Base-by-base conservation (phyloP, 1,140 invertebrate genomes). In the Frieseomelitta varia region DNA sequence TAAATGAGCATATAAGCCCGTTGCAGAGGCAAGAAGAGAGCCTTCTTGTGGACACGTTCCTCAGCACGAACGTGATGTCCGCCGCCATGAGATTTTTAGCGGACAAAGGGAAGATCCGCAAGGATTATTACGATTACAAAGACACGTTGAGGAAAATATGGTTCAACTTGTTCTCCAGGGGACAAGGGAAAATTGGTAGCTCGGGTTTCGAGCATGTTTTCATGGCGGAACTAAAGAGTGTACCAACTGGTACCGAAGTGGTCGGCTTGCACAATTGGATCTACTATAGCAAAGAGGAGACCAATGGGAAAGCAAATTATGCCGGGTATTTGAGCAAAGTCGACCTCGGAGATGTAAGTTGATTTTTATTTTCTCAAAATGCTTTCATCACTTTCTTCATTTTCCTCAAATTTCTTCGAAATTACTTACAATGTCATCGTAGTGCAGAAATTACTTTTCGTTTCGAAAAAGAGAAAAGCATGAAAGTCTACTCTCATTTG, bases 181-280 rank as follows among this genome's bases (percentile, higher is more conserved):
- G 97, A 0, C 95, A 96, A 88, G 97, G 97, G 27, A 97, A 96
- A 92, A 96, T 97, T 15, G 97, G 97, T 30, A 98, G 97, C 87
- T 97, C 97, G 47, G 98, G 97, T 2, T 98, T 98, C 91, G 98
- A 99, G 93, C 98, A 99, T 90, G 96, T 98, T 39, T 98, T 98
- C 92, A 94, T 99, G 3, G 97, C 97, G 0, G 98, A 99, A 95
- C 94, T 98, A 0, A 98, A 94, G 96, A 96, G 90, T 94, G 12
- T 15, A 6, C 39, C 74, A 19, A 55, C 81, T 6, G 96, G 87
- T 15, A 91, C 89, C n/a, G 96, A 97, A 90, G 96, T 98, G 58
- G 95, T 95, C 90, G 98, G 98, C 19, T 95, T 98, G 79, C 98
- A 99, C 92, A 98, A 98, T 92, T 99, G 98, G 98, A 95, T 98